These are phyloP conservation scores for Eriocheir sinensis DNA, from an alignment of 1,140 invertebrate species.

Conservation along the genomic window DNA sequence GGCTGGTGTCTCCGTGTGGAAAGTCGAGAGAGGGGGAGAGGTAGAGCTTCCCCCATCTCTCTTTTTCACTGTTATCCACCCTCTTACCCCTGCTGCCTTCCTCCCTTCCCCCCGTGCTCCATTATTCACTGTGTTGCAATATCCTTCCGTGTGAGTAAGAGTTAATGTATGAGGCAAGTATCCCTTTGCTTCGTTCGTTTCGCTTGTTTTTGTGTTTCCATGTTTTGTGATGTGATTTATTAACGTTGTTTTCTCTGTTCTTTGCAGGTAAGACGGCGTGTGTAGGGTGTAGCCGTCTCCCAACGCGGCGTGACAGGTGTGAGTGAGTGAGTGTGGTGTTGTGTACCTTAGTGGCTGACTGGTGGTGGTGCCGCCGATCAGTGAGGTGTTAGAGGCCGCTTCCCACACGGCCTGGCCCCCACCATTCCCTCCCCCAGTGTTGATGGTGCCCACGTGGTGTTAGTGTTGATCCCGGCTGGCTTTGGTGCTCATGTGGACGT, in stretches of 20 bases:
- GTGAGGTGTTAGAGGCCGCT: constrained; percentile 58
- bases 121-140: background rate
- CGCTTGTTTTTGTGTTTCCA: background rate
- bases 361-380: constrained; percentile 51
- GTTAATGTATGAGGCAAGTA: background rate
- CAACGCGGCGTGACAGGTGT: constrained; percentile 46
- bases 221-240: background rate
- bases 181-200: background rate
- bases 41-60: too few species aligned
- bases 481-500: constrained; percentile 65
- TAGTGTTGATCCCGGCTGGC: constrained; percentile 63
- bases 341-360: constrained; percentile 63
- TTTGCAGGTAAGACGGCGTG: constrained; percentile 74
- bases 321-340: constrained; percentile 61
- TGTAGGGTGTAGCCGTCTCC: constrained; percentile 65
- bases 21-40: too few species aligned
- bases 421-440: constrained; percentile 31
- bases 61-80: too few species aligned
- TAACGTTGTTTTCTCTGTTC: background rate
- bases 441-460: constrained; percentile 56
- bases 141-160: background rate
- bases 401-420: constrained; percentile 34
- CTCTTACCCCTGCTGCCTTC: background rate
- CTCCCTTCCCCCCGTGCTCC: background rate
- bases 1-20: background rate